Evolutionary conservation across 2,797 vertebrate species (phyloP).

Genomic region (Ambastaia sidthimunki): DNA sequence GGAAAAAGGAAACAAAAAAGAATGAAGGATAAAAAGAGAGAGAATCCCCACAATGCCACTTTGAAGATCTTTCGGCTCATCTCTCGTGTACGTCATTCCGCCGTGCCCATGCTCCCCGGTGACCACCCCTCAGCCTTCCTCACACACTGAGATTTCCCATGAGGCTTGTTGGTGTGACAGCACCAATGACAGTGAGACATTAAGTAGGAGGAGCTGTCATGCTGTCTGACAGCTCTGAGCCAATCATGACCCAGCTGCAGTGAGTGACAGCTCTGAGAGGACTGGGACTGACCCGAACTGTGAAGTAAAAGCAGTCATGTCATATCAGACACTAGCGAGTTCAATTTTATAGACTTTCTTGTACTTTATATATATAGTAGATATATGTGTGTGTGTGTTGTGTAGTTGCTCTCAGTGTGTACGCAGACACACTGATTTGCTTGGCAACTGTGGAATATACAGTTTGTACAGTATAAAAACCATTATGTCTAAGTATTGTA

Average conservation of each 20-base stretch:
- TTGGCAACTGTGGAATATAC: too few species aligned
- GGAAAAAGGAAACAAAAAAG: background rate
- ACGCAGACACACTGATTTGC: background rate
- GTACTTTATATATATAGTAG: background rate
- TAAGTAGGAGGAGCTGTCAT: slow-evolving; percentile 48
- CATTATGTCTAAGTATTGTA: too few species aligned
- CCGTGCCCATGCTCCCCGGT: slow-evolving; percentile 24
- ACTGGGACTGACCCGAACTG: background rate
- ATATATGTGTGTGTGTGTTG: background rate
- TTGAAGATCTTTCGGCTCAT: too few species aligned
- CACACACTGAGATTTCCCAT: slow-evolving; percentile 49
- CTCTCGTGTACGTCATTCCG: background rate
- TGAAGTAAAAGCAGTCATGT: too few species aligned
- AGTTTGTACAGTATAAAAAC: too few species aligned
- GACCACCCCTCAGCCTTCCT: slow-evolving; percentile 28
- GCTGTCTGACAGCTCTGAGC: slow-evolving; percentile 46
- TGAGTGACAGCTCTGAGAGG: slow-evolving; percentile 22
- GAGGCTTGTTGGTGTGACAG: slow-evolving; percentile 33
- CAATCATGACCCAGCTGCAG: slow-evolving; percentile 45
- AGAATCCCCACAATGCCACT: slow-evolving; percentile 25
- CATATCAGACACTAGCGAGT: background rate
- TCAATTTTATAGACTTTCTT: background rate
- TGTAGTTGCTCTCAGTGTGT: background rate
- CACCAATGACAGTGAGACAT: background rate
- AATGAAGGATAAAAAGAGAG: background rate